phyloP scores from a whole-genome alignment of 2,113 vertebrate genomes.

The Empidonax alnorum region DNA sequence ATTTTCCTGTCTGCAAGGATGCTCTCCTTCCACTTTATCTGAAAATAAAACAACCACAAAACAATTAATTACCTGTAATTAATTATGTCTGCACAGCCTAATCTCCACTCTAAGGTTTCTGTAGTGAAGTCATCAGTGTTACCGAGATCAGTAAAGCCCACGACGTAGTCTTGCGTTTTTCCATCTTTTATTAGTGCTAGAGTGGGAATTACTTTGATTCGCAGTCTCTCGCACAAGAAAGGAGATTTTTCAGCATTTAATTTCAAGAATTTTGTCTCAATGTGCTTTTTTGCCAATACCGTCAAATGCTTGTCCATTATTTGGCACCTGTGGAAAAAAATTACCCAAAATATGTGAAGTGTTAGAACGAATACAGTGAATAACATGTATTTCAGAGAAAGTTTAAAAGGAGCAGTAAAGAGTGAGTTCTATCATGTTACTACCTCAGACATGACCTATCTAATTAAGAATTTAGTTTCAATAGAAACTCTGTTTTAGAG shows the following conservation, averaged over 20 bases:
- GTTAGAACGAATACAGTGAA: background rate
- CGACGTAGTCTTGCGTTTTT: slow-evolving; percentile 93
- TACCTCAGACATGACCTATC: background rate
- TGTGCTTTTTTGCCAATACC: slow-evolving; percentile 91
- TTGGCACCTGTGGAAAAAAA: slow-evolving; percentile 82
- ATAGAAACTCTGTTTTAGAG: background rate
- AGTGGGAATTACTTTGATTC: slow-evolving; percentile 92
- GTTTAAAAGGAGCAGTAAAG: background rate
- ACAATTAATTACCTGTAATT: slow-evolving; percentile 87
- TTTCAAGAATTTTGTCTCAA: slow-evolving; percentile 97
- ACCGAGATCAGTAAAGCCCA: slow-evolving; percentile 93
- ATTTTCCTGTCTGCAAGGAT: background rate
- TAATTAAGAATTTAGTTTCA: background rate
- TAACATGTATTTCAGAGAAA: background rate
- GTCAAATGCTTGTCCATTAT: slow-evolving; percentile 93
- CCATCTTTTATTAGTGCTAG: slow-evolving; percentile 92
- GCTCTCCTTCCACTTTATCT: background rate
- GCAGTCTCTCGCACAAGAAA: slow-evolving; percentile 92
- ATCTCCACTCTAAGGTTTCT: slow-evolving; percentile 94
- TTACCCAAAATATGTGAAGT: background rate
- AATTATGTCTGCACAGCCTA: slow-evolving; percentile 89
- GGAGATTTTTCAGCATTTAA: slow-evolving; percentile 96
- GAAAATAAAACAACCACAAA: background rate
- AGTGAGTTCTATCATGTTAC: background rate
- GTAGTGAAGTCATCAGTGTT: slow-evolving; percentile 96